Percentiles rank a stretch among this genome's conserved stretches.
These are phyloP conservation scores for Laterallus jamaicensis DNA, from an alignment of 2,113 vertebrate species.

Conservation along the genomic window DNA sequence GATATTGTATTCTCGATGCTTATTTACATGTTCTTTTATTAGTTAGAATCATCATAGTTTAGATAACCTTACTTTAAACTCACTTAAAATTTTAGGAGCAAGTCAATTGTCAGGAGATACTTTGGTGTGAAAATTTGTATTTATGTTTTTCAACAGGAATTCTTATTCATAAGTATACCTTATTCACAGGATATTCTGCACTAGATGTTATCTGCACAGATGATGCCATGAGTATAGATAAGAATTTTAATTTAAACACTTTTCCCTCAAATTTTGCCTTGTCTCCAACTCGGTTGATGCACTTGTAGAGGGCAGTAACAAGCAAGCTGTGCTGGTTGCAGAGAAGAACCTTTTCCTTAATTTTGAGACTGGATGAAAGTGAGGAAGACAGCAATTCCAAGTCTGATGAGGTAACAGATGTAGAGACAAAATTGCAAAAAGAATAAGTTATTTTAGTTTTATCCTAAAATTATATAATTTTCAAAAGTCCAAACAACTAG, in stretches of 20 bases:
- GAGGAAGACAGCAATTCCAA: not conserved
- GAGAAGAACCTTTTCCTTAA: conserved; percentile 19
- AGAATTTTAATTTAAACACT: not conserved
- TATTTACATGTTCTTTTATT: not conserved
- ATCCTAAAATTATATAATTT: not conserved
- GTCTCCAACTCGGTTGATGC: not conserved
- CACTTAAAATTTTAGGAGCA: not conserved
- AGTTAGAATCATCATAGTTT: not conserved
- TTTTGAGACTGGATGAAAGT: conserved; percentile 9
- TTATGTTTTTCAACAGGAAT: not conserved
- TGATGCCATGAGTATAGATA: not conserved
- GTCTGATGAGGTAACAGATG: conserved; percentile 32
- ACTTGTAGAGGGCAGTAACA: not conserved
- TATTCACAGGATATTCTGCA: not conserved
- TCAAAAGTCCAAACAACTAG: not conserved
- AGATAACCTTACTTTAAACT: not conserved
- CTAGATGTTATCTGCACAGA: not conserved
- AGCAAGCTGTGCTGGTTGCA: conserved; percentile 8
- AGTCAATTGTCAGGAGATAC: not conserved
- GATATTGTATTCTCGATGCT: not conserved
- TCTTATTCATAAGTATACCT: not conserved
- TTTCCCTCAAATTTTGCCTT: not conserved
- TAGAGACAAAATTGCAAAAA: not conserved
- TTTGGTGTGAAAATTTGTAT: not conserved
- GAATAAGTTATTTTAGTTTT: not conserved